Conservation (phyloP, 2,113 vertebrate species). For the Gymnocephalus cernua region DNA sequence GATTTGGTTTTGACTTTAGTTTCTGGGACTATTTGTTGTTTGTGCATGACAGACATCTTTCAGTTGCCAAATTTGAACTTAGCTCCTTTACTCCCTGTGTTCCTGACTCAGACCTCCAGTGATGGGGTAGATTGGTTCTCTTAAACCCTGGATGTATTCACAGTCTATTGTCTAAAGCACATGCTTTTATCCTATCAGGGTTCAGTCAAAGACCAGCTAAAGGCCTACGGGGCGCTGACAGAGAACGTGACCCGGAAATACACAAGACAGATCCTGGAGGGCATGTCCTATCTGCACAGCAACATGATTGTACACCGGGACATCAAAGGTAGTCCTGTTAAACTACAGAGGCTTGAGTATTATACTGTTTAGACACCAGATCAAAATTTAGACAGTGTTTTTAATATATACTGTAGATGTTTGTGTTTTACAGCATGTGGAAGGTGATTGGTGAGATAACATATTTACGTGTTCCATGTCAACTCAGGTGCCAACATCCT, state of each 20-base stretch:
- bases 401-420: too few relatives aligned
- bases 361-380: neutral
- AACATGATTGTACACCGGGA: conserved; percentile 99
- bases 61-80: neutral
- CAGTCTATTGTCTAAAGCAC: neutral
- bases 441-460: neutral
- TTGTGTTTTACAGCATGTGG: neutral
- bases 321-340: conserved; percentile 90
- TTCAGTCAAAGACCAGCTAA: conserved; percentile 96
- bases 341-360: neutral
- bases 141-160: accelerated
- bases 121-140: neutral
- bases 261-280: conserved; percentile 95
- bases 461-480: conserved; percentile 18
- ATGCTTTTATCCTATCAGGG: conserved; percentile 81
- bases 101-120: neutral
- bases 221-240: conserved; percentile 94
- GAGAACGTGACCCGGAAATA: conserved; percentile 97
- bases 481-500: conserved; percentile 94
- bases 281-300: conserved; percentile 96
- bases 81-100: neutral
- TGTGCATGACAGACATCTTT: neutral
- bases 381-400: neutral
- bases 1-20: neutral
- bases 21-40: neutral